phyloP scores from a whole-genome alignment of 2,113 vertebrate species.

The Nymphicus hollandicus region DNA sequence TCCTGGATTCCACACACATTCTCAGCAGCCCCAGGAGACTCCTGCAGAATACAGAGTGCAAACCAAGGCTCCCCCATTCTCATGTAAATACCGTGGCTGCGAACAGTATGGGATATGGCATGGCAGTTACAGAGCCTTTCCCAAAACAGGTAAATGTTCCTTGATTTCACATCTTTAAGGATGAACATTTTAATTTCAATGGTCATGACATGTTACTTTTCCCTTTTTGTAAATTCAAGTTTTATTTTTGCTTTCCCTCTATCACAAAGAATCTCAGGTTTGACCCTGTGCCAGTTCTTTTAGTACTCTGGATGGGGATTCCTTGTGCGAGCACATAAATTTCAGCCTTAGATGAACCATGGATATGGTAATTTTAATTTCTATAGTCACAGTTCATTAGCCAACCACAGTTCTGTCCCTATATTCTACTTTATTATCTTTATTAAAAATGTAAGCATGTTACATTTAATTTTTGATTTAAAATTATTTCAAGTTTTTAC shows the following conservation, averaged over 20 bases:
- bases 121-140: background rate
- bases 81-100: background rate
- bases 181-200: background rate
- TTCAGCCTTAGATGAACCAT: background rate
- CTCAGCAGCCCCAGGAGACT: background rate
- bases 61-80: background rate
- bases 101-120: background rate
- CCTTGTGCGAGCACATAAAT: background rate
- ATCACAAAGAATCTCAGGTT: background rate
- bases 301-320: background rate
- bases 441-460: background rate
- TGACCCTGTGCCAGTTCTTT: background rate
- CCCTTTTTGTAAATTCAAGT: background rate
- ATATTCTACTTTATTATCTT: background rate
- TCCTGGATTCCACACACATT: background rate
- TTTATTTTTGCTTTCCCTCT: background rate
- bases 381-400: background rate
- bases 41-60: background rate
- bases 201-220: background rate
- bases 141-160: background rate
- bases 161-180: background rate
- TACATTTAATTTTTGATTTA: background rate
- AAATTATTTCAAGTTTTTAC: background rate
- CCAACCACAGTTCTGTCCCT: background rate
- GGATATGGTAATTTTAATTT: background rate